Conservation (phyloP, 2,113 vertebrate species). For the Protomyctophum bolini region DNA sequence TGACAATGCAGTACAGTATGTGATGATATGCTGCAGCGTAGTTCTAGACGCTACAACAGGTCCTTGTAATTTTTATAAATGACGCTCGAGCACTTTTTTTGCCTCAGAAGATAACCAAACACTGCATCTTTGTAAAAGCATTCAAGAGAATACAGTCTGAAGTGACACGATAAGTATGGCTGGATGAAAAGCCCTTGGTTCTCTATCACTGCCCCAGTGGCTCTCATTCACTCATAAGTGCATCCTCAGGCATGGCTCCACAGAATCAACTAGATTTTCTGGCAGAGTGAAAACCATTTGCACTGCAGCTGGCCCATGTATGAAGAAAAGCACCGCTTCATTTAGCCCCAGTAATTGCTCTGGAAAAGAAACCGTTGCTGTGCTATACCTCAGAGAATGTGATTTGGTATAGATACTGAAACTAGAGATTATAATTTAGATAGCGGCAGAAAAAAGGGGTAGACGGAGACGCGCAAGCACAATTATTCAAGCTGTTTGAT, state of each 20-base stretch:
- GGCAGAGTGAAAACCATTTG: constrained; percentile 63
- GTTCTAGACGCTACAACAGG: no score
- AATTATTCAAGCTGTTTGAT: constrained; percentile 56
- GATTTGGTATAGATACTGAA: constrained; percentile 51
- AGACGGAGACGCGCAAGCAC: constrained; percentile 29
- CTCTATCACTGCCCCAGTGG: constrained; percentile 20
- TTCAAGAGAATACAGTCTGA: constrained; percentile 29
- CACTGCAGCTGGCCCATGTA: constrained; percentile 63
- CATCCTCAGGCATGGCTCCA: constrained; percentile 57
- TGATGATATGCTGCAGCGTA: neutral
- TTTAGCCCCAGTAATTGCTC: constrained; percentile 73
- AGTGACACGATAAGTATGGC: constrained; percentile 36
- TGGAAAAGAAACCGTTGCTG: constrained; percentile 51
- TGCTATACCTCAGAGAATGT: constrained; percentile 60
- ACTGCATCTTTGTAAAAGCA: no score
- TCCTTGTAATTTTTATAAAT: no score
- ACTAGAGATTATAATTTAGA: constrained; percentile 71
- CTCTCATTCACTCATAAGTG: constrained; percentile 27
- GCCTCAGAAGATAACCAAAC: no score
- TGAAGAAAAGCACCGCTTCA: constrained; percentile 67
- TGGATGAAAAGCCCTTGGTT: constrained; percentile 35
- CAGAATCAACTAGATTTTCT: constrained; percentile 60
- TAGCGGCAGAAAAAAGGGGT: constrained; percentile 39
- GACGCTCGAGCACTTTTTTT: no score
- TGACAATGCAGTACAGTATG: neutral